These are phyloP conservation scores for Nasonia oneida DNA, from an alignment of 2,888 invertebrate genomes.

Conservation along the genomic window DNA sequence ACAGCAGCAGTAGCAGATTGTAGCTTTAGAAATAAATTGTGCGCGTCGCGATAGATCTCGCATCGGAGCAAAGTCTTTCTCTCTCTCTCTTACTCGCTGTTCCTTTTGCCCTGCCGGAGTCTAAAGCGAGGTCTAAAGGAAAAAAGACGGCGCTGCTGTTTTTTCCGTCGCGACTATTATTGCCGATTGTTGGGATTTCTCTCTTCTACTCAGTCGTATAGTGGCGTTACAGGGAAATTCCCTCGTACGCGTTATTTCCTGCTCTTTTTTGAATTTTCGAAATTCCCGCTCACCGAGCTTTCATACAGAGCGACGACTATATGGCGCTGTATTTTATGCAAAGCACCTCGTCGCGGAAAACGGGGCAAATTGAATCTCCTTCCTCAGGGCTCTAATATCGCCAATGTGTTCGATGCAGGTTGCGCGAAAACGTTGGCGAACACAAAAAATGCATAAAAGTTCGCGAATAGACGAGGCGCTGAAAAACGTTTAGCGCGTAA, in stretches of 20 bases:
- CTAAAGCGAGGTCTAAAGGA: neutral
- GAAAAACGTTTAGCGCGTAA: slow-evolving; percentile 18
- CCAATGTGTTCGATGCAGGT: slow-evolving; percentile 21
- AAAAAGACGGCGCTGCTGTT: slow-evolving; percentile 6
- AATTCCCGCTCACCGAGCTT: slow-evolving; percentile 4
- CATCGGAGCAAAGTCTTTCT: slow-evolving; percentile 3
- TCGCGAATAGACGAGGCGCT: neutral
- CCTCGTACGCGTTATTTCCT: no score
- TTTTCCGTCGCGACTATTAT: neutral
- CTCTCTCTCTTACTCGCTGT: neutral
- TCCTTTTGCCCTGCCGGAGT: neutral
- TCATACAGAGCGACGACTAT: neutral
- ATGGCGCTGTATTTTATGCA: slow-evolving; percentile 26
- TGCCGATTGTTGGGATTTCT: slow-evolving; percentile 4
- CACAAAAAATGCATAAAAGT: neutral
- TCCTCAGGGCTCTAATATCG: slow-evolving; percentile 49
- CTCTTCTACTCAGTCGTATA: neutral
- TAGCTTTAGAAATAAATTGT: slow-evolving; percentile 77
- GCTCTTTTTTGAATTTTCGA: slow-evolving; percentile 11
- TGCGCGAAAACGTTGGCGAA: neutral
- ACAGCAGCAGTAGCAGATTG: slow-evolving; percentile 72
- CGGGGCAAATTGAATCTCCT: slow-evolving; percentile 45
- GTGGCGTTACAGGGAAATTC: neutral
- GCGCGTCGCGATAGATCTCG: slow-evolving; percentile 70
- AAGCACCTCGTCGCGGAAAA: slow-evolving; percentile 1